Base-by-base conservation (phyloP, 2,113 vertebrate genomes). In the Myotis lucifugus region DNA sequence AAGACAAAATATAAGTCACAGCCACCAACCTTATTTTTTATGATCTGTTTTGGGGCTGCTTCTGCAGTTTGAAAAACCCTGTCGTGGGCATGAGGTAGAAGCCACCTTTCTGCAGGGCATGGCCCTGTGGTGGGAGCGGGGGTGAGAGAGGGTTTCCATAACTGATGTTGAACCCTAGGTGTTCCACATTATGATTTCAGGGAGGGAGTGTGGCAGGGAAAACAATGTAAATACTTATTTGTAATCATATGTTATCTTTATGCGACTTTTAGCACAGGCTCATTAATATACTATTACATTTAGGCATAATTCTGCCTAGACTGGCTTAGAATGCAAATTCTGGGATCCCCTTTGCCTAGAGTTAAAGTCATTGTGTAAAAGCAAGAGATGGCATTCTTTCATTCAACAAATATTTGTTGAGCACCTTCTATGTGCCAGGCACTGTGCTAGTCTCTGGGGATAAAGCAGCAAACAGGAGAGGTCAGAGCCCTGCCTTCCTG, bases 171-270 rank as follows among this genome's bases (percentile, higher is more conserved):
- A 56, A 73, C 15, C 79, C 82, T 69, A 95, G 91, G 73, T 91
- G 88, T 70, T 88, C 70, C 52, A 87, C 61, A 23, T 90, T 91
- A 77, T 21, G 18, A 64, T 83, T 77, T 89, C 23, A 52, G 66
- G 82, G 67, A 96, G 34, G 91, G 46, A 52, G 67, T 76, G 8
- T 37, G 40, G 46, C 40, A 78, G 27, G 91, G 48, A 74, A 82
- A 93, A 78, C 72, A 72, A 81, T 90, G 52, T 93, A 84, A 96
- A 91, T 94, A 83, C 56, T 94, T 87, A 93, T 93, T 91, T 95
- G 37, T 86, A 91, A 78, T 54, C 73, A 56, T 64, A 56, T 0
- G 0, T 29, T 64, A 74, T 88, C 81, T 91, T 61, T 77, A 34
- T 66, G 77, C 76, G 73, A 78, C 88, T 79, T 95, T 90, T 61